phyloP scores from a whole-genome alignment of 2,113 vertebrate species.

The Aythya baeri region DNA sequence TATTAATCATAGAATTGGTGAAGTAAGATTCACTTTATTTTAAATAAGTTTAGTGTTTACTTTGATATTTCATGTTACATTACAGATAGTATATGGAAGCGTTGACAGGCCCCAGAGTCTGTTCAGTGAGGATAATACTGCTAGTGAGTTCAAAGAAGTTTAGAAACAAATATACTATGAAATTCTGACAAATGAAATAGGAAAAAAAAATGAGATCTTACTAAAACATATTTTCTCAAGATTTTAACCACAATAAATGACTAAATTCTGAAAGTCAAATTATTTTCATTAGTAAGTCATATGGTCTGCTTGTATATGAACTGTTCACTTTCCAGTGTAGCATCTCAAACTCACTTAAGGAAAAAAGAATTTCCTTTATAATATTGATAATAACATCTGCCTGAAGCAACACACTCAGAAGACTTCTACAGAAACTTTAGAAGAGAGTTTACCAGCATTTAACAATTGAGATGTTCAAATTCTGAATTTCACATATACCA shows the following conservation, averaged over 20 bases:
- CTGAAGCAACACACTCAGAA: not conserved
- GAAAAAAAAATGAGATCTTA: slow-evolving; percentile 32
- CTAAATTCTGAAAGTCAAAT: not conserved
- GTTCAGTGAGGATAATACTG: not conserved
- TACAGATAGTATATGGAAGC: not conserved
- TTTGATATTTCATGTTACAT: not conserved
- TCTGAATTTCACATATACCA: not conserved
- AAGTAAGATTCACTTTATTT: not conserved
- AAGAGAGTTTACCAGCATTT: not conserved
- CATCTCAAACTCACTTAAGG: not conserved
- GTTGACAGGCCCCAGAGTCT: not conserved
- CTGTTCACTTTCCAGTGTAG: not conserved
- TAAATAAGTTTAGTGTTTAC: not conserved
- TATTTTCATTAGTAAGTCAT: not conserved
- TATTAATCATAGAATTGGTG: not conserved
- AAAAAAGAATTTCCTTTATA: not conserved
- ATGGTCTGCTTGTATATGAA: not conserved
- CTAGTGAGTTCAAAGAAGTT: slow-evolving; percentile 21
- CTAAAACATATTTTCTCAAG: not conserved
- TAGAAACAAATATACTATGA: slow-evolving; percentile 30
- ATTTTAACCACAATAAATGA: not conserved
- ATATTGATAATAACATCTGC: not conserved
- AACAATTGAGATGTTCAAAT: not conserved
- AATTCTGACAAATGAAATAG: not conserved
- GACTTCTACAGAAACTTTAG: not conserved